Evolutionary conservation across 2,797 vertebrate genomes (phyloP), one percentile per base, ranked within the genome.

Genomic region (Huso huso): DNA sequence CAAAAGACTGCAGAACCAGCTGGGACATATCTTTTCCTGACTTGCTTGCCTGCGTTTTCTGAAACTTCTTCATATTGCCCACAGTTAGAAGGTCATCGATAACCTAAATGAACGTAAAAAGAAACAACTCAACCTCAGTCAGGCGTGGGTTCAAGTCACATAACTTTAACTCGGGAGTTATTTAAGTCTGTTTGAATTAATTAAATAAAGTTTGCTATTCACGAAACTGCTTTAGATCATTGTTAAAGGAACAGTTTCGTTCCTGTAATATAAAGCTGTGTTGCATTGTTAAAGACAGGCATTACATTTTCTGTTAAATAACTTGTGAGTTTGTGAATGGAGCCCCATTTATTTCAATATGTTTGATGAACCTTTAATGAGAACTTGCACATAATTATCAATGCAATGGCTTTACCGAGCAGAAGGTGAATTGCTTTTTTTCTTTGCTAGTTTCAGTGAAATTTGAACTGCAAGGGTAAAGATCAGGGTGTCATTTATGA

Each of bases 1-100:
- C 67, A 51, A 77, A 60, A 15, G 70, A 67, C 67, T 75, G 66
- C 58, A 71, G 51, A 48, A 76, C 67, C 53, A 80, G 57, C 59
- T 74, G 61, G 66, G 74, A 70, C 66, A 77, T 66, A 2, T 67
- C 69, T 63, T 72, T 74, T 4, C 73, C 76, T 51, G 68, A 71
- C 60, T 72, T 69, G 62, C 49, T 74, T 23, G 55, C 51, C 53
- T 72, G 74, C 10, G 69, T 71, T 7, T 63, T 70, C 66, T 74
- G 10, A 60, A 74, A 76, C 64, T 69, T 76, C 55, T 69, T 76
- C 9, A 63, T 66, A 60, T 69, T 76, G 51, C 65, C 64, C 7
- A 67, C 23, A 10, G 68, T 6, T 8, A 76, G 70, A 62, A 77
- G 75, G 50, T 73, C 68, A 58, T 77, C 72, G 10, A 69, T 50